These are phyloP conservation scores for Aphaenogaster floridana DNA, from an alignment of 1,140 invertebrate species.

Conservation along the genomic window DNA sequence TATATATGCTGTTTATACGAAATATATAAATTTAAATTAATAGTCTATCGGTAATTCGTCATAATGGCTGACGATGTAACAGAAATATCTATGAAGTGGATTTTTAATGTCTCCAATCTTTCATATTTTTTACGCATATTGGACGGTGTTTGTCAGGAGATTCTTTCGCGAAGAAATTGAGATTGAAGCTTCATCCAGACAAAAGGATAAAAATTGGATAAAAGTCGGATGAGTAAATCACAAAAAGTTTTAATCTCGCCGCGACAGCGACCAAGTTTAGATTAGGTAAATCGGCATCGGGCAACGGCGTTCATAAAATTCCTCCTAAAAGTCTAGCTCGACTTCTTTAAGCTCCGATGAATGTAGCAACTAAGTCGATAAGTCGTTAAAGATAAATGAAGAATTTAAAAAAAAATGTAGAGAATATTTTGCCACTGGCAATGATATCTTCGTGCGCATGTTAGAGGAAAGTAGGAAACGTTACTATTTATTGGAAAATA, in stretches of 20 bases:
- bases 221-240: background rate
- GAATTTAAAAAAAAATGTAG: background rate
- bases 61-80: background rate
- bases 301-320: slow-evolving; percentile 42
- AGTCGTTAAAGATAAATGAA: slow-evolving; percentile 31
- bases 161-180: background rate
- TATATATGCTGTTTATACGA: background rate
- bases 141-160: background rate
- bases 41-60: background rate
- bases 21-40: slow-evolving; percentile 29
- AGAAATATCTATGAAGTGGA: background rate
- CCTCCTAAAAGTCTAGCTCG: background rate
- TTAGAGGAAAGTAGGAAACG: slow-evolving; percentile 14
- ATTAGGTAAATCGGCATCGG: slow-evolving; percentile 21
- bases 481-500: slow-evolving; percentile 46
- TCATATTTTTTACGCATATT: background rate
- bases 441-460: background rate
- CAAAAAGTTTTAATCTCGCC: slow-evolving; percentile 33
- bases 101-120: slow-evolving; percentile 19
- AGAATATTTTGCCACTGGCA: background rate
- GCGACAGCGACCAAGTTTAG: slow-evolving; percentile 39
- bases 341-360: slow-evolving; percentile 4
- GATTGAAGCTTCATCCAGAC: background rate
- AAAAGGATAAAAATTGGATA: slow-evolving; percentile 1
- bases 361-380: slow-evolving; percentile 29